These are phyloP conservation scores for Trinectes maculatus DNA, from an alignment of 2,113 vertebrate genomes.

Conservation along the genomic window DNA sequence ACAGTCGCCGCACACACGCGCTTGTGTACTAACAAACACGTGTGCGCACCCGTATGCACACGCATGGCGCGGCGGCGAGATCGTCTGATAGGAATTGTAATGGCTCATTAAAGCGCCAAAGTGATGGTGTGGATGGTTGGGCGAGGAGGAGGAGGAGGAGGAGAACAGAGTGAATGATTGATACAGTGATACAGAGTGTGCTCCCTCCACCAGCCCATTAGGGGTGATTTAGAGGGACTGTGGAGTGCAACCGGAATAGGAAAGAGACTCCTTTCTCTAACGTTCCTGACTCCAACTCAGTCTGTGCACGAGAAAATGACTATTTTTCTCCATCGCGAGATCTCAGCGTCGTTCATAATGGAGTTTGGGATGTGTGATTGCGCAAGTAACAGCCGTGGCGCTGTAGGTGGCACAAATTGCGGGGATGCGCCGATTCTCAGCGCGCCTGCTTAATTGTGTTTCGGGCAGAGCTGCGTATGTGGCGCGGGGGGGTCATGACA, in stretches of 20 bases:
- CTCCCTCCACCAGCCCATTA: conserved; percentile 76
- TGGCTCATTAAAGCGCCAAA: conserved; percentile 80
- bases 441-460: conserved; percentile 33
- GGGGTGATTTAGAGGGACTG: conserved; percentile 75
- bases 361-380: conserved; percentile 31
- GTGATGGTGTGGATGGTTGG: conserved; percentile 68
- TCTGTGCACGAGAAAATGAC: conserved; percentile 46
- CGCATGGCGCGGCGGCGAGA: conserved; percentile 53
- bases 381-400: conserved; percentile 34
- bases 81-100: conserved; percentile 77
- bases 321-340: conserved; percentile 42
- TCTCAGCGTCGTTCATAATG: conserved; percentile 36
- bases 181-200: conserved; percentile 73
- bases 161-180: conserved; percentile 77
- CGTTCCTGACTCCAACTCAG: conserved; percentile 53
- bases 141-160: conserved; percentile 68
- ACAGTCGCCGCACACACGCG: conserved; percentile 31
- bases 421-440: background rate
- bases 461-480: conserved; percentile 3
- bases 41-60: conserved; percentile 19
- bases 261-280: conserved; percentile 49
- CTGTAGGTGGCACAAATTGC: conserved; percentile 26
- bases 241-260: conserved; percentile 63
- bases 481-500: background rate
- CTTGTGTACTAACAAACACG: conserved; percentile 50